These are phyloP conservation scores for Corythornis madagascariensis DNA, from an alignment of 2,113 vertebrate genomes.

Conservation along the genomic window DNA sequence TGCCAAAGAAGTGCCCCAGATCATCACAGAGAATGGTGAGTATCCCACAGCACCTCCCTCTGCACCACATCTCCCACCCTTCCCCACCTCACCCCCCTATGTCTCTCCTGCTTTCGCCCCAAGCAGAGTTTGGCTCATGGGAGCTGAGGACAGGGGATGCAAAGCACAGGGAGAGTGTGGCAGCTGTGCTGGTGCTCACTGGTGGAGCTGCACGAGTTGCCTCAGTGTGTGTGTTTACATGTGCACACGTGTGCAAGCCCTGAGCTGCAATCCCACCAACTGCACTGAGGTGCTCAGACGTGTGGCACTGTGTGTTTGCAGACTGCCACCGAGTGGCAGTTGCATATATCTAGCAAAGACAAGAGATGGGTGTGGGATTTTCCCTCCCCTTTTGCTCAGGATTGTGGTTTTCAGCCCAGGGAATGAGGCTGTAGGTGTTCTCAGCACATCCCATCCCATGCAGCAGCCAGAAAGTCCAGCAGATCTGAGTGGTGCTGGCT, in stretches of 20 bases:
- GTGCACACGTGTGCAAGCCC: fast-evolving
- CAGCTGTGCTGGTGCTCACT: background rate
- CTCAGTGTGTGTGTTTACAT: background rate
- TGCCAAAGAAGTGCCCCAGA: constrained; percentile 93
- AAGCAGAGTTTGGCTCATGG: background rate
- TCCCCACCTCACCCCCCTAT: background rate
- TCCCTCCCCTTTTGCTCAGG: background rate
- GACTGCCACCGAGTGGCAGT: constrained; percentile 55
- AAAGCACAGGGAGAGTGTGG: background rate
- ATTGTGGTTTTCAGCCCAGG: background rate
- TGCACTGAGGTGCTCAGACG: background rate
- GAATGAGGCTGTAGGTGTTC: background rate
- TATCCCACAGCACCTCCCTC: fast-evolving
- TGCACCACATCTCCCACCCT: background rate
- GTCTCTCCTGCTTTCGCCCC: background rate
- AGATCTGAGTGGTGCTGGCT: background rate
- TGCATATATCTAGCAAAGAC: background rate
- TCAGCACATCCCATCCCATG: fast-evolving
- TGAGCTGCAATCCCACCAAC: background rate
- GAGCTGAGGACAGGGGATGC: background rate
- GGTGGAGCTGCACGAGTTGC: background rate
- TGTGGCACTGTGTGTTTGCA: background rate
- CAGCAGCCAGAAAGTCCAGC: background rate
- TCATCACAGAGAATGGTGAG: constrained; percentile 92
- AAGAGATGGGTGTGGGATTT: background rate